Percentiles rank a stretch among this genome's conserved stretches.
phyloP scores from a whole-genome alignment of 2,888 invertebrate species.

The Pollenia angustigena region DNA sequence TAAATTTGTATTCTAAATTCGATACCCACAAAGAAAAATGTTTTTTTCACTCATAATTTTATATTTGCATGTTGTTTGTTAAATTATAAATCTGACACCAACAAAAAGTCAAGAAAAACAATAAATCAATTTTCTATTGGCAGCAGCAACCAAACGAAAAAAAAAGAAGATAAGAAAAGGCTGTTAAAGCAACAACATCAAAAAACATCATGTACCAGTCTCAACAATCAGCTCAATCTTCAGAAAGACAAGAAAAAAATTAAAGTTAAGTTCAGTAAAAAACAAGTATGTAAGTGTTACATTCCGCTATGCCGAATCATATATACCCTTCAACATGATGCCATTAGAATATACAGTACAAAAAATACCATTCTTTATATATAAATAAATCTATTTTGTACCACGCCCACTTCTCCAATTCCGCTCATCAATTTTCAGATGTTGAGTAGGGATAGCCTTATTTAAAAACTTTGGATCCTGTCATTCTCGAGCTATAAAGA shows the following conservation, averaged over 20 bases:
- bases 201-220: conserved; percentile 3
- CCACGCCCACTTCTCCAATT: too few species aligned
- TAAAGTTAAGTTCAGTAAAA: neutral
- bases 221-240: conserved; percentile 12
- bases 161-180: too few species aligned
- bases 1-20: neutral
- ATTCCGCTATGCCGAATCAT: too few species aligned
- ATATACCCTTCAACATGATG: too few species aligned
- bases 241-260: neutral
- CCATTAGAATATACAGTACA: too few species aligned
- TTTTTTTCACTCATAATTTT: neutral
- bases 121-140: conserved; percentile 50
- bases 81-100: neutral
- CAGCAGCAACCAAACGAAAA: neutral
- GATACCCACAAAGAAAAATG: too few species aligned
- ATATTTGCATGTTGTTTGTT: conserved; percentile 8
- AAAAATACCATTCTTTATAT: too few species aligned
- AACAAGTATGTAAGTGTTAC: neutral
- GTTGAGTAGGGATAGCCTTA: too few species aligned
- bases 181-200: neutral
- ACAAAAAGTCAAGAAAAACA: conserved; percentile 42
- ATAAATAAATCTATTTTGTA: too few species aligned
- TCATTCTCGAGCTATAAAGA: too few species aligned
- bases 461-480: too few species aligned
- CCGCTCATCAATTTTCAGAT: too few species aligned